Percentiles rank a stretch among this genome's conserved stretches.
These are phyloP conservation scores for Hemibagrus guttatus DNA, from an alignment of 2,797 vertebrate species.

Conservation along the genomic window DNA sequence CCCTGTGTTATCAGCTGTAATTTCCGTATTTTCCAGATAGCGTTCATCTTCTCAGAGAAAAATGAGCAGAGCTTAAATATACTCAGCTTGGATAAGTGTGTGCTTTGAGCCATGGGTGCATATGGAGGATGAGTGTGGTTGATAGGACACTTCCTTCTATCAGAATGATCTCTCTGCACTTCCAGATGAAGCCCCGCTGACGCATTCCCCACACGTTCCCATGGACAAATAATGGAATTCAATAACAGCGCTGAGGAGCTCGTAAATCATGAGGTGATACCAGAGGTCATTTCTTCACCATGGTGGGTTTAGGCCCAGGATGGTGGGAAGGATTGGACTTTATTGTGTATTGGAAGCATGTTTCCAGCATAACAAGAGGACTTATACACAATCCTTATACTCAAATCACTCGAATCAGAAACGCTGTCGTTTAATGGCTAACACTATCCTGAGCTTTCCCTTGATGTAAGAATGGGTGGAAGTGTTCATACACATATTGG, in stretches of 20 bases:
- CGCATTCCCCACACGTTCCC: conserved; percentile 47
- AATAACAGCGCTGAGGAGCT: conserved; percentile 50
- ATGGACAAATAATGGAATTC: conserved; percentile 55
- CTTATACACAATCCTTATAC: background rate
- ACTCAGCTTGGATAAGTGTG: conserved; percentile 43
- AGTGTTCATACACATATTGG: conserved; percentile 3
- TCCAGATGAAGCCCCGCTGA: conserved; percentile 40
- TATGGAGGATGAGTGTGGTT: conserved; percentile 20
- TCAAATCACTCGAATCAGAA: background rate
- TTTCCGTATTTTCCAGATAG: conserved; percentile 23
- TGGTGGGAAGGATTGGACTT: conserved; percentile 8
- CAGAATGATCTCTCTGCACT: conserved; percentile 48
- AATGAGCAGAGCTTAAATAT: conserved; percentile 31
- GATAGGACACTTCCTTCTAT: conserved; percentile 50
- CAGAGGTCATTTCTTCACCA: conserved; percentile 38
- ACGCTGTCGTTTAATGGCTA: conserved; percentile 1
- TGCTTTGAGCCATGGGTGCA: conserved; percentile 31
- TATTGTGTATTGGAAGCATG: conserved; percentile 10
- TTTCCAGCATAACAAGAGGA: conserved; percentile 22
- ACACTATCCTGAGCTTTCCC: background rate
- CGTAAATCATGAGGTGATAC: conserved; percentile 53
- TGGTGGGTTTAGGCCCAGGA: conserved; percentile 6
- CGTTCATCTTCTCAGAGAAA: conserved; percentile 39
- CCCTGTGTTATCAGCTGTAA: conserved; percentile 32
- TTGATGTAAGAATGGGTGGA: conserved; percentile 7